Evolutionary conservation across 2,113 vertebrate species (phyloP).

Genomic region (Piaya cayana): DNA sequence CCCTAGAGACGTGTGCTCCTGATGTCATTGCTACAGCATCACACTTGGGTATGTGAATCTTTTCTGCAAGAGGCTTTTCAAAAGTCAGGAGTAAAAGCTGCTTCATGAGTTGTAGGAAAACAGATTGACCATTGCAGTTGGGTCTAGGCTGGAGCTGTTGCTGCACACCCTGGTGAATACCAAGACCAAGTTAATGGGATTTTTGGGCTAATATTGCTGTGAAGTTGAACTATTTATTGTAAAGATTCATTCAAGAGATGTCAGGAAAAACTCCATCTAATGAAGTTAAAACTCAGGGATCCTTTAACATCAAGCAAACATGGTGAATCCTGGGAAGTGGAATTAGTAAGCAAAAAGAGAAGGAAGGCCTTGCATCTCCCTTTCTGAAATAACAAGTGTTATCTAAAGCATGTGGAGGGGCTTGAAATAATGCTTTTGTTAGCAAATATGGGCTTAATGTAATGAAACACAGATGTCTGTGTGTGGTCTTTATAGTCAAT

Average conservation of each 20-base stretch:
- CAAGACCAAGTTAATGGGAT: neutral
- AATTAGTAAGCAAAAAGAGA: neutral
- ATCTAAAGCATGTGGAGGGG: neutral
- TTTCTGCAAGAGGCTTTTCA: neutral
- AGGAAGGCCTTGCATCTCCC: neutral
- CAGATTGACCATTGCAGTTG: neutral
- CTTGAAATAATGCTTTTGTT: neutral
- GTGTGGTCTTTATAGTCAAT: neutral
- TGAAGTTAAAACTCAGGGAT: neutral
- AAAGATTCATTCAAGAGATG: neutral
- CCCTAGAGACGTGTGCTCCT: neutral
- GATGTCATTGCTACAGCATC: neutral
- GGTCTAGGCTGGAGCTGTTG: accelerated
- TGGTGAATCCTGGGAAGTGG: accelerated
- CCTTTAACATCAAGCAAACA: neutral
- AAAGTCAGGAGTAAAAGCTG: neutral
- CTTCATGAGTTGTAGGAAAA: neutral
- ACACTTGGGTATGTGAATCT: neutral
- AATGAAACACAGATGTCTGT: neutral
- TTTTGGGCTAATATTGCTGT: neutral
- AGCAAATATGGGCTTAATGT: neutral
- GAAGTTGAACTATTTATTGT: neutral
- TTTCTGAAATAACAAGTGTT: neutral
- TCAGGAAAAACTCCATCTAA: neutral
- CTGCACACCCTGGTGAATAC: neutral